Conservation (phyloP, 2,113 vertebrate species). For the Myotis lucifugus region DNA sequence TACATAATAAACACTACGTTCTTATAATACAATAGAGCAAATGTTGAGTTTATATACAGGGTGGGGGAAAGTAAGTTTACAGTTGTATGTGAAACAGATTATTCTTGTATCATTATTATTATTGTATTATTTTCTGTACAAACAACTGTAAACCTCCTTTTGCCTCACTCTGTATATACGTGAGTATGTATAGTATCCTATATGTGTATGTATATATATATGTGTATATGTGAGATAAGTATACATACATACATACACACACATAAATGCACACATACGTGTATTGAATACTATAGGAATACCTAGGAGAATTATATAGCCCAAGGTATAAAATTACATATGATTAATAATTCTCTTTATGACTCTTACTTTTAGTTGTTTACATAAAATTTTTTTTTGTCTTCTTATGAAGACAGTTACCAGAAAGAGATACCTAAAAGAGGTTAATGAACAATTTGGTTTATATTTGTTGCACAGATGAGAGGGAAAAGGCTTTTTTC, state of each 20-base stretch:
- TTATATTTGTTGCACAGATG: slow-evolving; percentile 42
- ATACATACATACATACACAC: no score
- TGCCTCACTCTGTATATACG: background rate
- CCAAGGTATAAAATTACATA: slow-evolving; percentile 11
- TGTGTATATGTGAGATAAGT: background rate
- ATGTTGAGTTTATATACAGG: background rate
- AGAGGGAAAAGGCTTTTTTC: slow-evolving; percentile 31
- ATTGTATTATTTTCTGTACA: background rate
- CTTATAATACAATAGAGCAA: background rate
- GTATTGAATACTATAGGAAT: background rate
- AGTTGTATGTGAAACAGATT: background rate
- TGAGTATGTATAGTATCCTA: background rate
- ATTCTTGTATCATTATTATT: background rate
- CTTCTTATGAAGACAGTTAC: background rate
- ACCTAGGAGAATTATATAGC: background rate
- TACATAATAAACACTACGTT: background rate
- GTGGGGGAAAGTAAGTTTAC: background rate
- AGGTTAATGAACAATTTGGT: background rate
- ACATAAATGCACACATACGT: background rate
- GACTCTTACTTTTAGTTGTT: slow-evolving; percentile 39
- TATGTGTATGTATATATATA: background rate
- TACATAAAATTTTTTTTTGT: background rate
- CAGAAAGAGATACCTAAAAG: slow-evolving; percentile 24
- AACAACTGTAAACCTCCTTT: background rate
- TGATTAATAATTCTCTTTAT: slow-evolving; percentile 8